phyloP scores from a whole-genome alignment of 2,888 invertebrate species.

The Drosophila gaucha region DNA sequence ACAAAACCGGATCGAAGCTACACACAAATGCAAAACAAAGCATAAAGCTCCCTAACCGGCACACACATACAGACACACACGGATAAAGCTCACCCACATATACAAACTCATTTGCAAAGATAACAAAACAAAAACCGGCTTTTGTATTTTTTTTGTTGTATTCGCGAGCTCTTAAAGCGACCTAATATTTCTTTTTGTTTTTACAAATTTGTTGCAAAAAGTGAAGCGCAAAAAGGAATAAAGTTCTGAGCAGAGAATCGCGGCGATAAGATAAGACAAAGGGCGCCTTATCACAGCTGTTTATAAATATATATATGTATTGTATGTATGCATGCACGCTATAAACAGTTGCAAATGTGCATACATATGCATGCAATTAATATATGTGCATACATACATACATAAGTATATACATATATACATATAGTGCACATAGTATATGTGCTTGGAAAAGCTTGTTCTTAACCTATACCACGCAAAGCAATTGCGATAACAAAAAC shows the following conservation, averaged over 20 bases:
- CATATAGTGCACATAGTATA: slow-evolving; percentile 4
- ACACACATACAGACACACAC: slow-evolving; percentile 17
- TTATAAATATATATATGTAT: slow-evolving; percentile 23
- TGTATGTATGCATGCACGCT: slow-evolving; percentile 2
- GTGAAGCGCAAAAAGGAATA: slow-evolving; percentile 18
- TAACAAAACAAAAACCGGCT: slow-evolving; percentile 70
- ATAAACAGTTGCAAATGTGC: slow-evolving; percentile 20
- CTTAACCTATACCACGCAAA: slow-evolving; percentile 70
- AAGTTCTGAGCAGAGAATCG: not conserved
- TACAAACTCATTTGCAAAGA: slow-evolving; percentile 54
- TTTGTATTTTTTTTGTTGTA: slow-evolving; percentile 30
- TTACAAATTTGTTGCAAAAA: slow-evolving; percentile 51
- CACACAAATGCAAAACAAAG: slow-evolving; percentile 53
- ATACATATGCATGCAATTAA: not conserved
- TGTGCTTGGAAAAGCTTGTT: slow-evolving; percentile 48
- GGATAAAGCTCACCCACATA: slow-evolving; percentile 70
- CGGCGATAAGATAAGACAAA: slow-evolving; percentile 61
- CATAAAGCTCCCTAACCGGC: slow-evolving; percentile 64
- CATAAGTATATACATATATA: not conserved
- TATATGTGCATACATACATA: not conserved
- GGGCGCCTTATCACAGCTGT: slow-evolving; percentile 60
- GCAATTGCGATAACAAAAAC: slow-evolving; percentile 55
- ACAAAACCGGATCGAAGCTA: slow-evolving; percentile 59
- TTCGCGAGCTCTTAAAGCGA: slow-evolving; percentile 42
- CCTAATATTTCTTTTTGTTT: slow-evolving; percentile 63